A percentile compares a stretch with the other conserved stretches of the same genome.
Conservation (phyloP, 2,888 invertebrate genomes). For the Pediacus dermestoides region DNA sequence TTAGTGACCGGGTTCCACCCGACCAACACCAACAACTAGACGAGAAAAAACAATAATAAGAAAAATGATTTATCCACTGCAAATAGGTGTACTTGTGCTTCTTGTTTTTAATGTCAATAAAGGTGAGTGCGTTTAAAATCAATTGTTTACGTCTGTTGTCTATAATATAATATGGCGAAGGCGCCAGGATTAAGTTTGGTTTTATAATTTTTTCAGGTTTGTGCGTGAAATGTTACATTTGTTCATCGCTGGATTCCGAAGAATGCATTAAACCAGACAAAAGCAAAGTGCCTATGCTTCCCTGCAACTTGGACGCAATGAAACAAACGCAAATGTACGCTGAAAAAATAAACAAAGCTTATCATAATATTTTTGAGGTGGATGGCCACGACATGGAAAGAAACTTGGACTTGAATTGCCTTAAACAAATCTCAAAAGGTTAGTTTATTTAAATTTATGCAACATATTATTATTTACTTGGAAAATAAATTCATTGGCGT, state of each 20-base stretch:
- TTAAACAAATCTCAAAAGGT: conserved; percentile 1
- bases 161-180: too few relatives aligned
- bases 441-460: not conserved
- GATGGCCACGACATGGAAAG: not conserved
- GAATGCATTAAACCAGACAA: conserved; percentile 1
- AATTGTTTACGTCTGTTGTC: too few relatives aligned
- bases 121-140: too few relatives aligned
- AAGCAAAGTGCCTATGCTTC: not conserved
- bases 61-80: too few relatives aligned
- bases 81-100: too few relatives aligned
- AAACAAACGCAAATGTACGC: not conserved
- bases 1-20: too few relatives aligned
- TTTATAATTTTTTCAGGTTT: not conserved
- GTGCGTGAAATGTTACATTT: not conserved
- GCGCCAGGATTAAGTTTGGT: too few relatives aligned
- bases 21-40: too few relatives aligned
- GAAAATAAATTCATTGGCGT: too few relatives aligned
- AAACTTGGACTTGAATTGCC: conserved; percentile 3
- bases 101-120: too few relatives aligned
- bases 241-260: not conserved
- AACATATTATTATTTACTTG: too few relatives aligned
- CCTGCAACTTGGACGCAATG: not conserved
- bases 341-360: not conserved
- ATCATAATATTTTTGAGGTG: not conserved
- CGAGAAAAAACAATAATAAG: too few relatives aligned